Percentiles rank a stretch among this genome's conserved stretches.
Evolutionary conservation across 2,113 vertebrate species (phyloP).

Genomic region (Rhinoptilus africanus): DNA sequence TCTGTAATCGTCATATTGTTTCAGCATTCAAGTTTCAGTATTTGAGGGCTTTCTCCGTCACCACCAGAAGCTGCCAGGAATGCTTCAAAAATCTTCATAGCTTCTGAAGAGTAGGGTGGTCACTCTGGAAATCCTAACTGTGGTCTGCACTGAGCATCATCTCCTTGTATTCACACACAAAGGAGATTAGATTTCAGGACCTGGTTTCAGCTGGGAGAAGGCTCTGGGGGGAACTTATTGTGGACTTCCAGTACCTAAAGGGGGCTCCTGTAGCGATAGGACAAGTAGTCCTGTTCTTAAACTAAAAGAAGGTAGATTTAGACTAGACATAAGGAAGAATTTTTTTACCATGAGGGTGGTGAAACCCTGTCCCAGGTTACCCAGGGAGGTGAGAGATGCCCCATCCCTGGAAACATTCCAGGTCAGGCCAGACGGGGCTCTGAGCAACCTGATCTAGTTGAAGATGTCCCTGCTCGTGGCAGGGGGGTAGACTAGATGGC

Average conservation of each 20-base stretch:
- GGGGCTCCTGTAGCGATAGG: not conserved
- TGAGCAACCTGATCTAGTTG: not conserved
- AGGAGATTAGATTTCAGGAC: not conserved
- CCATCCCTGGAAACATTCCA: not conserved
- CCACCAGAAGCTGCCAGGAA: not conserved
- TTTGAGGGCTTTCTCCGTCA: not conserved
- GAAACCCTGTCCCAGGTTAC: not conserved
- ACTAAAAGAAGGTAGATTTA: not conserved
- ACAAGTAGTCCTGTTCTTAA: not conserved
- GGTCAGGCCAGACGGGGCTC: not conserved
- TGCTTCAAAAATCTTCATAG: not conserved
- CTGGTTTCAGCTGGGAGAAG: not conserved
- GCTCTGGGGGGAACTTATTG: not conserved
- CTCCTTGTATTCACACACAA: not conserved
- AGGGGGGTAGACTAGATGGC: not conserved
- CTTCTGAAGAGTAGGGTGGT: not conserved
- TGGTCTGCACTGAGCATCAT: not conserved
- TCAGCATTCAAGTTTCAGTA: accelerated
- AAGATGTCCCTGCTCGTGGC: not conserved
- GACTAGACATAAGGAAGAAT: not conserved
- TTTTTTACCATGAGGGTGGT: not conserved
- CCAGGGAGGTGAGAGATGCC: not conserved
- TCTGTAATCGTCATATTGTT: not conserved
- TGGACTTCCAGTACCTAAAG: not conserved
- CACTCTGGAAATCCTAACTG: not conserved